phyloP scores from a whole-genome alignment of 2,888 invertebrate genomes.

The Neoaliturus tenellus region DNA sequence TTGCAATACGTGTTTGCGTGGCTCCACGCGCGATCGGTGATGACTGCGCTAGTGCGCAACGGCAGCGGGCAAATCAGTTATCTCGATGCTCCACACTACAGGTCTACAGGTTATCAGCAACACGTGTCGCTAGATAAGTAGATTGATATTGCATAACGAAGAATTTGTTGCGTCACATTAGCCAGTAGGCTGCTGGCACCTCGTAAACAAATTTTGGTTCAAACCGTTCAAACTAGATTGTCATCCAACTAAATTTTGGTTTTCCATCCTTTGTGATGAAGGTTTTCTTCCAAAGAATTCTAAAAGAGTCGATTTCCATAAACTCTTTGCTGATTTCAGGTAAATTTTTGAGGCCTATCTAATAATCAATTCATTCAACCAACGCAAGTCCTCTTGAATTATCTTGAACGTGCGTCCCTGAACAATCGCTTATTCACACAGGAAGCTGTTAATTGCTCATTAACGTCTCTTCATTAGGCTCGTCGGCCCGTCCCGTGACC shows the following conservation, averaged over 20 bases:
- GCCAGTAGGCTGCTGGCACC: not conserved
- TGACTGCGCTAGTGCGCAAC: conserved; percentile 3
- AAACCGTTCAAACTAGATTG: too few species aligned
- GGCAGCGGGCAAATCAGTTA: not conserved
- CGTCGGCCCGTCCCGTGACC: not conserved
- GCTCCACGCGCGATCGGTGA: not conserved
- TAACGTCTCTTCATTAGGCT: not conserved
- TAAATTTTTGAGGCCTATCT: too few species aligned
- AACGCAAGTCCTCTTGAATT: too few species aligned
- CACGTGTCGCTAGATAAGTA: conserved; percentile 13
- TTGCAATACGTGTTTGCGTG: not conserved
- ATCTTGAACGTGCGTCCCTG: not conserved
- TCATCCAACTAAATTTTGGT: too few species aligned
- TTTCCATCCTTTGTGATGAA: too few species aligned
- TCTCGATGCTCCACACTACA: not conserved
- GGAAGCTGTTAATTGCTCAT: not conserved
- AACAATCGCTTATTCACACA: conserved; percentile 23
- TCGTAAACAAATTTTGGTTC: not conserved
- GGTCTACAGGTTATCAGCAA: conserved; percentile 2
- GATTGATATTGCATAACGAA: not conserved
- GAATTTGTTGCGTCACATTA: not conserved
- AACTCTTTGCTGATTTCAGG: too few species aligned
- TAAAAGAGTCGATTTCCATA: too few species aligned
- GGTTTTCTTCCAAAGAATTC: too few species aligned
- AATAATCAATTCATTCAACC: too few species aligned